These are phyloP conservation scores for Andrena fulva DNA, from an alignment of 2,888 invertebrate genomes.

Conservation along the genomic window DNA sequence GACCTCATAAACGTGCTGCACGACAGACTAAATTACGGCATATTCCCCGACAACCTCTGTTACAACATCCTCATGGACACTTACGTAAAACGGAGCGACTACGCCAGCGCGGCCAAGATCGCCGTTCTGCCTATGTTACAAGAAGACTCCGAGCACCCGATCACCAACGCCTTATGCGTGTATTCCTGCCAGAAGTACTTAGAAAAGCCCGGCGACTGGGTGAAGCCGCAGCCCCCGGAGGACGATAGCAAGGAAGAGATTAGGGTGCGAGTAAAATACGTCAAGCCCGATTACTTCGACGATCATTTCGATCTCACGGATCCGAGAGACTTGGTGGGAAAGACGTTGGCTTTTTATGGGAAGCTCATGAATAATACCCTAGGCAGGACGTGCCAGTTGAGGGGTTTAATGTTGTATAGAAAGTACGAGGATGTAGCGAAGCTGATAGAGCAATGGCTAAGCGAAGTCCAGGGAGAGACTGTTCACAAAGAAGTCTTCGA, in stretches of 20 bases:
- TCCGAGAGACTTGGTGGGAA: slow-evolving; percentile 91
- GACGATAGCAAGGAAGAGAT: slow-evolving; percentile 86
- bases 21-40: slow-evolving; percentile 94
- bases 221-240: slow-evolving; percentile 83
- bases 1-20: slow-evolving; percentile 90
- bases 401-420: slow-evolving; percentile 89
- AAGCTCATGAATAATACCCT: slow-evolving; percentile 85
- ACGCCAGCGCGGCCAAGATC: slow-evolving; percentile 90
- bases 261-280: slow-evolving; percentile 91
- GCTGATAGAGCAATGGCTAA: slow-evolving; percentile 78
- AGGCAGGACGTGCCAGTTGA: slow-evolving; percentile 87
- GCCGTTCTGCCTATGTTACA: slow-evolving; percentile 94
- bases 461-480: slow-evolving; percentile 72
- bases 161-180: slow-evolving; percentile 89
- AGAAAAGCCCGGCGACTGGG: slow-evolving; percentile 86
- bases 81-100: slow-evolving; percentile 90
- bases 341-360: slow-evolving; percentile 90
- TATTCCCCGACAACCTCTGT: slow-evolving; percentile 94
- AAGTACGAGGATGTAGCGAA: slow-evolving; percentile 87
- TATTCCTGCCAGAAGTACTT: slow-evolving; percentile 92
- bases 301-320: slow-evolving; percentile 95
- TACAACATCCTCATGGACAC: slow-evolving; percentile 93
- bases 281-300: slow-evolving; percentile 94
- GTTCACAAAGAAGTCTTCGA: slow-evolving; percentile 84
- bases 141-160: slow-evolving; percentile 92